Evolutionary conservation across 2,113 vertebrate species (phyloP), one percentile per base, ranked within the genome.

Genomic region (Hylia prasina): DNA sequence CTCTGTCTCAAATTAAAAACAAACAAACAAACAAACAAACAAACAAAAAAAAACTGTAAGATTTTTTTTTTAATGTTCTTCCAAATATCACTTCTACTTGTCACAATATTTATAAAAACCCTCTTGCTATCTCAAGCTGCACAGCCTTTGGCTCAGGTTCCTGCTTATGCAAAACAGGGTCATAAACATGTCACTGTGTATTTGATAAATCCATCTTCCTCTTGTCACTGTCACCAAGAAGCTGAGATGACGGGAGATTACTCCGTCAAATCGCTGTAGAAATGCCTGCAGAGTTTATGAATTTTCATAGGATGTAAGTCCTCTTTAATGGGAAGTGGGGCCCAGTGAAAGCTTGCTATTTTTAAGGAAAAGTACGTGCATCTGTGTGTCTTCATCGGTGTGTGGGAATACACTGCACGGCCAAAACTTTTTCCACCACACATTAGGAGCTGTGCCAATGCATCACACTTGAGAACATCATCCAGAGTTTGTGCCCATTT

Each of bases 161-260:
- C 92, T 96, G 94, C 96, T 96, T 97, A 96, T 96, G 97, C 96
- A 97, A 97, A 97, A 95, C 95, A 95, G 95, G 96, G 94, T 97
- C 94, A 96, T 97, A 97, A 97, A 96, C 96, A 97, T 96, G 96
- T 96, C 96, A 97, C 95, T 82, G 72, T 92, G 93, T 96, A 96
- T 97, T 97, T 97, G 97, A 98, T 98, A 98, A 97, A 98, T 98
- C 97, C 97, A 97, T 98, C 97, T 97, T 97, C 94, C 95, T 95
- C 96, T 97, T 97, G 97, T 97, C 97, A 97, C 96, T 97, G 97
- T 97, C 97, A 97, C 92, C 69, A 96, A 96, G 93, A 96, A 97
- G 92, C 95, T 95, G 94, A 96, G 96, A 97, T 97, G 96, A 97
- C 77, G 40, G 97, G 90, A 97, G 97, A 97, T 98, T 97, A 97